A percentile compares a stretch with the other conserved stretches of the same genome.
Evolutionary conservation across 2,888 invertebrate genomes (phyloP).

Genomic region (Biston stratarius): DNA sequence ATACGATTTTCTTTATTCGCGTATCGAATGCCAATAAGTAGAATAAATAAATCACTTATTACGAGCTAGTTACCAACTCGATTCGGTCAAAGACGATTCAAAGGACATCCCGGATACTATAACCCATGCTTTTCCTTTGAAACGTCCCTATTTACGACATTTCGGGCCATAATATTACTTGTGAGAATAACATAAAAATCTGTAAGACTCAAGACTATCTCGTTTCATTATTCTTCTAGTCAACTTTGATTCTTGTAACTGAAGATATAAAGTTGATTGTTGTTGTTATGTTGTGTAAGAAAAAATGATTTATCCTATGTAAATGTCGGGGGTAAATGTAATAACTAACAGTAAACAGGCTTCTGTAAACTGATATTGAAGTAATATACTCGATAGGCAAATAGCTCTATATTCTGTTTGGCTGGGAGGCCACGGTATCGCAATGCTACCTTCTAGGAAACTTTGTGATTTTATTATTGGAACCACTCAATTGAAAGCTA

Average conservation of each 20-base stretch:
- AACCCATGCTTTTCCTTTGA: slow-evolving; percentile 41
- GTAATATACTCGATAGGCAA: slow-evolving; percentile 34
- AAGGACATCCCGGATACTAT: slow-evolving; percentile 44
- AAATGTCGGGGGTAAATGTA: slow-evolving; percentile 47
- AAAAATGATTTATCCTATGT: slow-evolving; percentile 49
- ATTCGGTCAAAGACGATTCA: slow-evolving; percentile 34
- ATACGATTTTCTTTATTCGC: not conserved
- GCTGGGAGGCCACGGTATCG: not conserved
- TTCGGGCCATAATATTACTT: slow-evolving; percentile 40
- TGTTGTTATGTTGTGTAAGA: slow-evolving; percentile 20
- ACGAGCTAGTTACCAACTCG: slow-evolving; percentile 28
- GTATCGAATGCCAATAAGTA: slow-evolving; percentile 10
- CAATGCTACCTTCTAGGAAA: slow-evolving; percentile 1
- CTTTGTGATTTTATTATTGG: not conserved
- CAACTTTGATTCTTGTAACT: slow-evolving; percentile 35
- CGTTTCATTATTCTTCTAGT: slow-evolving; percentile 32
- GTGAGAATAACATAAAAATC: slow-evolving; percentile 44
- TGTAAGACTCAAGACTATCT: slow-evolving; percentile 46
- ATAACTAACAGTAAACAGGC: slow-evolving; percentile 48
- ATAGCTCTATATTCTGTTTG: slow-evolving; percentile 29
- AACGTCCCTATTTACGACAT: slow-evolving; percentile 44
- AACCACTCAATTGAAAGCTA: not conserved
- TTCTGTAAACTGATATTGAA: slow-evolving; percentile 43
- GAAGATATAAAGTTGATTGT: slow-evolving; percentile 30
- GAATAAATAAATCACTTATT: slow-evolving; percentile 39